These are phyloP conservation scores for Dreissena polymorpha DNA, from an alignment of 1,140 invertebrate genomes.

Conservation along the genomic window DNA sequence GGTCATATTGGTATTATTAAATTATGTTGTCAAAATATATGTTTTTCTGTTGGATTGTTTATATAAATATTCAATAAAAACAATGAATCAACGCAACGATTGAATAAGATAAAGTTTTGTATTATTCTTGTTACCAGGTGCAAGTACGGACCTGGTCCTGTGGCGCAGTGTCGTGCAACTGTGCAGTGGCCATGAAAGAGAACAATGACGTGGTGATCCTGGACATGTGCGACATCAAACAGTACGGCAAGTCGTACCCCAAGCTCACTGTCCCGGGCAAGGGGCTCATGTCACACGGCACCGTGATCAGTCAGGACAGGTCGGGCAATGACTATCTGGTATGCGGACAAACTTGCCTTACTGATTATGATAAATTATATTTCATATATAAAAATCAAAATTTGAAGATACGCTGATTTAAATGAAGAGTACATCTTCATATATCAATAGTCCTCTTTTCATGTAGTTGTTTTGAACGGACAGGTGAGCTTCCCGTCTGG, in stretches of 20 bases:
- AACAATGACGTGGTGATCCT: slow-evolving; percentile 47
- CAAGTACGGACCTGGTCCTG: slow-evolving; percentile 30
- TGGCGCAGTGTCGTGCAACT: slow-evolving; percentile 23
- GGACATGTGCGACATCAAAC: slow-evolving; percentile 27
- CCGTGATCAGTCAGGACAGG: background rate
- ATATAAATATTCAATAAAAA: no score
- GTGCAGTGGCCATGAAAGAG: slow-evolving; percentile 32
- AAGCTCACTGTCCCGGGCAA: slow-evolving; percentile 14
- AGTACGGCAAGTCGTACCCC: background rate
- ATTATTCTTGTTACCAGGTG: background rate
- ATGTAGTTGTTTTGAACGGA: no score
- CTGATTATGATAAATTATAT: no score
- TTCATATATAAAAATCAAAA: background rate
- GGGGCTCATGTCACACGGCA: slow-evolving; percentile 12
- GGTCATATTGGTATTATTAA: no score
- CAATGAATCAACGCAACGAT: no score
- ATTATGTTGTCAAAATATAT: no score
- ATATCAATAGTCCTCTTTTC: no score
- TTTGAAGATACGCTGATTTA: background rate
- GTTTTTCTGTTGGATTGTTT: no score
- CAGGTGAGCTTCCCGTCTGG: slow-evolving; percentile 5
- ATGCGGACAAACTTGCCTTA: background rate
- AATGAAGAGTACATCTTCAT: background rate
- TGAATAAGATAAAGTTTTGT: no score
- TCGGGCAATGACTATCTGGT: slow-evolving; percentile 18